Percentiles rank a stretch among this genome's conserved stretches.
Evolutionary conservation across 2,113 vertebrate species (phyloP).

Genomic region (Oryzias javanicus): DNA sequence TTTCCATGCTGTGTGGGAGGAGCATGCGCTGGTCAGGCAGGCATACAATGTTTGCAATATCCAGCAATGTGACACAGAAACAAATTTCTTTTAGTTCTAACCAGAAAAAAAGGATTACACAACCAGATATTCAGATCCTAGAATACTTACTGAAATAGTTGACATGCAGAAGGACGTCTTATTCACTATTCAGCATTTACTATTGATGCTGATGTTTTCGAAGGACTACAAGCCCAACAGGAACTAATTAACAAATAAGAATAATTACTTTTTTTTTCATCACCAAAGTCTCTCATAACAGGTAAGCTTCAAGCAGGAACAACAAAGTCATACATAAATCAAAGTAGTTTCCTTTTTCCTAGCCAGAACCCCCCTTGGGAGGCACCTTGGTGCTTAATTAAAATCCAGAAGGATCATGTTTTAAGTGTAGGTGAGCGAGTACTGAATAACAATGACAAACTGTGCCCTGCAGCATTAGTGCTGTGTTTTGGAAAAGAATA

Average conservation of each 20-base stretch:
- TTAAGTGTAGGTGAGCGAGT: conserved; percentile 80
- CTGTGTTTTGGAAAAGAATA: conserved; percentile 63
- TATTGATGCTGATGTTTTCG: conserved; percentile 37
- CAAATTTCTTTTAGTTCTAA: conserved; percentile 4
- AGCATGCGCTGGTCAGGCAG: not conserved
- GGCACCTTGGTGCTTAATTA: conserved; percentile 81
- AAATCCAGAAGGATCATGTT: conserved; percentile 84
- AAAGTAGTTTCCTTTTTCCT: conserved; percentile 78
- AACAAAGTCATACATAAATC: conserved; percentile 81
- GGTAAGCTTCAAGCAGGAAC: conserved; percentile 73
- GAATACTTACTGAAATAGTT: conserved; percentile 33
- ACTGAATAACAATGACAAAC: conserved; percentile 82
- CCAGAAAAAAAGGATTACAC: conserved; percentile 1
- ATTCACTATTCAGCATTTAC: conserved; percentile 39
- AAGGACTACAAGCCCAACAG: conserved; percentile 55
- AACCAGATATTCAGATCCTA: conserved; percentile 5
- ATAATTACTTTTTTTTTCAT: conserved; percentile 71
- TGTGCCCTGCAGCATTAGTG: conserved; percentile 69
- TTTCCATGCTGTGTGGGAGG: conserved; percentile 17
- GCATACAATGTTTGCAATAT: conserved; percentile 13
- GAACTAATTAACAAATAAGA: conserved; percentile 78
- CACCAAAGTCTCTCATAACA: conserved; percentile 66
- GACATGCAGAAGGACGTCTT: conserved; percentile 26
- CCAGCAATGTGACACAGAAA: conserved; percentile 4
- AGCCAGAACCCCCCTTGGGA: conserved; percentile 75